Conservation (phyloP, 2,888 invertebrate genomes). For the Prostheceraeus crozeri region DNA sequence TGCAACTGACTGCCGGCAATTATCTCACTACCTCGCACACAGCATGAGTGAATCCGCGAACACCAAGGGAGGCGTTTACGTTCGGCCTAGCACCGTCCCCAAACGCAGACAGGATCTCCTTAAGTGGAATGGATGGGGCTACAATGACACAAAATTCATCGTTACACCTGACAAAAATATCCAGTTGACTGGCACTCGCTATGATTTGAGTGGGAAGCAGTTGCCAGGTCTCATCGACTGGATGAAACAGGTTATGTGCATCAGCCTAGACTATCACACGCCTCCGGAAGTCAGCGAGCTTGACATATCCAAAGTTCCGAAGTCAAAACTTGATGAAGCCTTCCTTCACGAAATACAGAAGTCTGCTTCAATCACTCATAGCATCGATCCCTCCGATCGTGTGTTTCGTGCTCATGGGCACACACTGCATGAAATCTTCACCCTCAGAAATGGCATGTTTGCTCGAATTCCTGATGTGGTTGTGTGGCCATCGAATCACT, state of each 20-base stretch:
- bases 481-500: slow-evolving; percentile 78
- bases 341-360: no score
- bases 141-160: slow-evolving; percentile 80
- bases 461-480: slow-evolving; percentile 82
- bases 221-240: slow-evolving; percentile 74
- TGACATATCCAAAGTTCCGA: no score
- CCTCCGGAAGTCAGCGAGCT: slow-evolving; percentile 57
- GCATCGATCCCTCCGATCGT: slow-evolving; percentile 72
- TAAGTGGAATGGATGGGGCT: slow-evolving; percentile 99
- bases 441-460: slow-evolving; percentile 67
- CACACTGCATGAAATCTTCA: slow-evolving; percentile 78
- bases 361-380: no score
- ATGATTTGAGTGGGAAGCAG: slow-evolving; percentile 54
- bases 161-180: slow-evolving; percentile 63
- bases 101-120: slow-evolving; percentile 73
- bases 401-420: slow-evolving; percentile 80
- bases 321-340: no score
- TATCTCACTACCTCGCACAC: no score
- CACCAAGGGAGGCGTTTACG: no score
- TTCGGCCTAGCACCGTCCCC: slow-evolving; percentile 30
- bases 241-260: slow-evolving; percentile 68
- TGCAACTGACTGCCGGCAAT: no score
- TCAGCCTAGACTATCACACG: slow-evolving; percentile 60
- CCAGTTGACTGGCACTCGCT: slow-evolving; percentile 76
- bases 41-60: no score